Base-by-base conservation (phyloP, 2,797 vertebrate genomes). In the Hozukius guyotensis region DNA sequence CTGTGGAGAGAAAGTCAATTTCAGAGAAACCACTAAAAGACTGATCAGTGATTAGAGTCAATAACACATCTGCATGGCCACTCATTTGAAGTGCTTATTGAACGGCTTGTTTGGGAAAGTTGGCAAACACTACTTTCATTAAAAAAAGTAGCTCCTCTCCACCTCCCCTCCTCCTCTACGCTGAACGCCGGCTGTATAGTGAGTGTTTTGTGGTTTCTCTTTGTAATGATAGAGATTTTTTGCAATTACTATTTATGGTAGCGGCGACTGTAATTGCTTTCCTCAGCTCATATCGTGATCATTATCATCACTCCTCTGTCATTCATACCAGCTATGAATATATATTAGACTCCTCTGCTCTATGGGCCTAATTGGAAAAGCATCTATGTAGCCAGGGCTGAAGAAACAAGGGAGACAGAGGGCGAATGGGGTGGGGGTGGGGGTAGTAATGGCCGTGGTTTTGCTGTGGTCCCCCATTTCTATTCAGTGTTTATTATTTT, bases 291-390 rank as follows among this genome's bases (percentile, higher is more conserved):
- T 88, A 92, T 95, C 74, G 87, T 85, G 87, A 94, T 94, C 89
- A 95, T 92, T 87, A 93, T 88, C 84, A 88, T 90, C 92, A 93
- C 90, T 83, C 75, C 93, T 87, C 84, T 90, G 82, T 74, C 90
- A 88, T 90, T 94, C 91, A 69, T 63, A 87, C 83, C 82, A 75
- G 90, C 88, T 88, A 84, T 88, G 92, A 87, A 95, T 93, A 95
- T 93, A 90, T 89, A 94, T 87, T 87, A 94, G 81, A 81, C 80
- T 88, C 88, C 65, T 82, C 38, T 80, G 46, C 73, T 77, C 93
- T 64, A 75, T 87, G 78, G 61, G 70, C 72, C 87, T 93, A 91
- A 92, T 91, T 91, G 85, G 87, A 92, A 92, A 91, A 87, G 78
- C 72, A 87, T 89, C 72, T 82, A 84, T 88, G 87, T 84, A 84